These are phyloP conservation scores for Sebastes glaucus DNA, from an alignment of 2,797 vertebrate genomes.

Conservation along the genomic window DNA sequence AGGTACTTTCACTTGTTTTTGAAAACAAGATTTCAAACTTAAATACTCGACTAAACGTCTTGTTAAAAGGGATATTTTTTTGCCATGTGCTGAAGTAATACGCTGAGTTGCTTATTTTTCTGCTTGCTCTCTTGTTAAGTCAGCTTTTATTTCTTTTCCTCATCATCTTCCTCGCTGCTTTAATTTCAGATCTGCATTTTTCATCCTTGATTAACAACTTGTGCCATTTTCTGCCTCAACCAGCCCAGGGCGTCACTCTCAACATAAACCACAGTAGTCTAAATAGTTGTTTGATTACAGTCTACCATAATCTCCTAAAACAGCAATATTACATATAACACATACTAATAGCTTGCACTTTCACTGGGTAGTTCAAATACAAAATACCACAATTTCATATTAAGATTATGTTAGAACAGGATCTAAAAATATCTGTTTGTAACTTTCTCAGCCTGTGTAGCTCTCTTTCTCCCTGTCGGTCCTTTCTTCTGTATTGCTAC, in stretches of 20 bases:
- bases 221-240: conserved; percentile 34
- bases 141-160: conserved; percentile 30
- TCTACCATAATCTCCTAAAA: not conserved
- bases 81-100: conserved; percentile 31
- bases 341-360: not conserved
- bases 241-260: conserved; percentile 48
- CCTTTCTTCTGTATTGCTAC: not conserved
- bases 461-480: conserved; percentile 14
- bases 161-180: conserved; percentile 46
- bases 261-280: not conserved
- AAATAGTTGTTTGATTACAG: not conserved
- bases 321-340: not conserved
- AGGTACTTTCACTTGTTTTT: conserved; percentile 22
- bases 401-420: not conserved
- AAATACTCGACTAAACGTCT: conserved; percentile 36
- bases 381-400: not conserved
- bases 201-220: conserved; percentile 20
- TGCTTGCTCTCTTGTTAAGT: conserved; percentile 52
- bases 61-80: conserved; percentile 45
- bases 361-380: not conserved
- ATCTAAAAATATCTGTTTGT: conserved; percentile 16
- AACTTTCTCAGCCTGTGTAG: not conserved
- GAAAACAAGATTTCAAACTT: conserved; percentile 56
- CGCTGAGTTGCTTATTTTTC: conserved; percentile 51
- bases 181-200: conserved; percentile 33